Base-by-base conservation (phyloP, 2,797 vertebrate genomes). In the Oophaga sylvatica region DNA sequence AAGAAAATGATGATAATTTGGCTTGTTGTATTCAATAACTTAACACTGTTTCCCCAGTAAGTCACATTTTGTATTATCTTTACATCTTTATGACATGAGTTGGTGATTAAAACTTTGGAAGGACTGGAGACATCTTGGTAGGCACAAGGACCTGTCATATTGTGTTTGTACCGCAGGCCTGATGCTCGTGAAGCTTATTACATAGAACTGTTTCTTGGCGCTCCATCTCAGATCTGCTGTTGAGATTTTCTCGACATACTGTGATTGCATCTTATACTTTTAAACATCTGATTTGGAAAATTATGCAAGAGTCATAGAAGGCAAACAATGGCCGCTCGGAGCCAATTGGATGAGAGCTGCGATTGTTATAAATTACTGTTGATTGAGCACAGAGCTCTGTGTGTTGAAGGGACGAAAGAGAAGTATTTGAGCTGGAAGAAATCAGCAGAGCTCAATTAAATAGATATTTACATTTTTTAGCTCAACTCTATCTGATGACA, bases 281-380 rank as follows among this genome's bases (percentile, higher is more conserved):
- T 71, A 77, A 77, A 84, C 73, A 83, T 83, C 53, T 83, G 81
- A 67, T 79, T 84, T 59, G 87, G 87, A 87, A 84, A 73, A 84
- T 79, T 71, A 73, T 87, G 60, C 81, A 80, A 88, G 53, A 84
- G 59, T 62, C 63, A 80, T 73, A 88, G 73, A 79, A 83, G 11
- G 83, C 63, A 83, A 88, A 88, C 81, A 88, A 88, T 84, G 63
- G 71, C 26, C 2, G 22, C 62, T 48, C n/a, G 11, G 70, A 76
- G 80, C 83, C 86, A 87, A 67, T 13, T 83, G 86, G 86, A 76
- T 13, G n/a, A 20, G 60, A 26, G 26, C 26, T 16, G 26, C 79
- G 60, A 81, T 87, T 81, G 85, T 81, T 87, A 63, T 81, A 81
- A 87, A 87, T 77, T 67, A 82, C 71, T 83, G 86, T 13, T 83